phyloP scores from a whole-genome alignment of 2,113 vertebrate genomes.

The Echinops telfairi region DNA sequence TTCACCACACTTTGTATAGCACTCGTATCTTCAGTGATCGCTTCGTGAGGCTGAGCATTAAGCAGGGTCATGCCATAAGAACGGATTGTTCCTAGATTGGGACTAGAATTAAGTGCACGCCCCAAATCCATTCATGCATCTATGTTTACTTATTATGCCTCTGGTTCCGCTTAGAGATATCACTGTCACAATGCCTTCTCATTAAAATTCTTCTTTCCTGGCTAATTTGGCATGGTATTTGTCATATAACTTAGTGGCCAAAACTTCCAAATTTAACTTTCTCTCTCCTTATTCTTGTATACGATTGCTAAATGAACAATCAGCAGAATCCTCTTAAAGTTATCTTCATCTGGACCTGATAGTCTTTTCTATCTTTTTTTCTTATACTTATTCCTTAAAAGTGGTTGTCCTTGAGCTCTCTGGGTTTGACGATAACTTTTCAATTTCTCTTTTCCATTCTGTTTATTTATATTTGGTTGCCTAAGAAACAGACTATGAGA shows the following conservation, averaged over 20 bases:
- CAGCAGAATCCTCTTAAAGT: neutral
- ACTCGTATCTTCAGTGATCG: no score
- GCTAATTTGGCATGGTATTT: slow-evolving; percentile 9
- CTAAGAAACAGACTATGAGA: neutral
- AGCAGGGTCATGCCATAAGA: no score
- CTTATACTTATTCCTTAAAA: neutral
- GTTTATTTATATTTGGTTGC: neutral
- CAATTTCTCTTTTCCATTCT: neutral
- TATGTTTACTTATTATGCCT: no score
- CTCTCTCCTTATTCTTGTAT: neutral
- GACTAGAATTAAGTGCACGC: no score
- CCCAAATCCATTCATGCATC: no score
- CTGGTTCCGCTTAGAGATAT: no score
- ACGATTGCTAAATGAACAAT: neutral
- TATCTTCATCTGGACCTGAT: neutral
- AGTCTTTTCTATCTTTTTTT: neutral
- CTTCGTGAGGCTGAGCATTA: no score
- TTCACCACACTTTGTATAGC: no score
- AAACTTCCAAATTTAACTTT: slow-evolving; percentile 23
- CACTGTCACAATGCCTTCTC: neutral
- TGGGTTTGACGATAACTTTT: neutral
- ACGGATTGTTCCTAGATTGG: no score
- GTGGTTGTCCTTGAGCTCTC: neutral
- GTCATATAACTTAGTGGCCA: neutral
- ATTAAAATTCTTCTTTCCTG: neutral